Evolutionary conservation across 2,797 vertebrate species (phyloP).

Genomic region (Synanceia verrucosa): DNA sequence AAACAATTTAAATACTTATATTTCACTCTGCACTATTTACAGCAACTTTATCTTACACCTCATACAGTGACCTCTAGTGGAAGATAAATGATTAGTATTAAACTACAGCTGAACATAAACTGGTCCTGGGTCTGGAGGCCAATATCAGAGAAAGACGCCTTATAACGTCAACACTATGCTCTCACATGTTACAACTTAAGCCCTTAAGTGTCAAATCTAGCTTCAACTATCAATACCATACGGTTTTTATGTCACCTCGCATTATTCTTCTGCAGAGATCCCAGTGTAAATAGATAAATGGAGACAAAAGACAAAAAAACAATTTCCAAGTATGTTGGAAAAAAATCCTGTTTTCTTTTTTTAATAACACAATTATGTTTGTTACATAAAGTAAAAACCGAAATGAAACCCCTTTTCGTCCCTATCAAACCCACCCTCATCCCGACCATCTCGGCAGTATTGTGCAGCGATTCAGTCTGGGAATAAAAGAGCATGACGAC

Average conservation of each 20-base stretch:
- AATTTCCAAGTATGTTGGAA: constrained; percentile 62
- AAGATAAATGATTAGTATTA: neutral
- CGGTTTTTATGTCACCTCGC: neutral
- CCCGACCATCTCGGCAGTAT: constrained; percentile 77
- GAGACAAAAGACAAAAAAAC: constrained; percentile 36
- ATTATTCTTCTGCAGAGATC: neutral
- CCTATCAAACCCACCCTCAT: constrained; percentile 79
- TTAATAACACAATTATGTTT: constrained; percentile 82
- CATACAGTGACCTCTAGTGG: constrained; percentile 7
- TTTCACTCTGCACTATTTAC: neutral
- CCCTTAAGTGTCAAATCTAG: neutral
- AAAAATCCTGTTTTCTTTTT: constrained; percentile 73
- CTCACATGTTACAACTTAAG: too few relatives aligned
- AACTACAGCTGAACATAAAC: neutral
- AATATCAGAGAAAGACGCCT: neutral
- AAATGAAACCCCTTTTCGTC: constrained; percentile 68
- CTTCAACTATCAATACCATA: neutral
- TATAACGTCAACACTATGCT: too few relatives aligned
- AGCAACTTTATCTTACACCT: neutral
- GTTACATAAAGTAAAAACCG: constrained; percentile 82
- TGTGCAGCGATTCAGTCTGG: constrained; percentile 77
- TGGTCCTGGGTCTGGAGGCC: neutral
- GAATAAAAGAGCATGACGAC: constrained; percentile 70
- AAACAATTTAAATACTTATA: neutral
- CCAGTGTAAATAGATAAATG: neutral